These are phyloP conservation scores for Botia kubotai DNA, from an alignment of 2,797 vertebrate species.

Conservation along the genomic window DNA sequence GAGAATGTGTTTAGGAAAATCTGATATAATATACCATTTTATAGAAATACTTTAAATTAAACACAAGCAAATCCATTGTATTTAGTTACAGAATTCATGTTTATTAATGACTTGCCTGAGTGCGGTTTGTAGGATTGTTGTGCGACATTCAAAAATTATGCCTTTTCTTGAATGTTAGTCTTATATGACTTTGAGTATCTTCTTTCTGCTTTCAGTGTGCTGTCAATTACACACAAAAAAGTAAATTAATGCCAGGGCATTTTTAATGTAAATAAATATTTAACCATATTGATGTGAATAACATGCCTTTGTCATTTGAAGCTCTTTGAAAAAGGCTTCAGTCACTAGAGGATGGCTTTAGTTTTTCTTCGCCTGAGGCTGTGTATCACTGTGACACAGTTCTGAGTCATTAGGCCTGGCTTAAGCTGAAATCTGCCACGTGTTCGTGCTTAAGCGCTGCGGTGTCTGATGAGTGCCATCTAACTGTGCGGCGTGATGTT, in stretches of 20 bases:
- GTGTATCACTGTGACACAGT: slow-evolving; percentile 9
- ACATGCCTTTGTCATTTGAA: slow-evolving; percentile 20
- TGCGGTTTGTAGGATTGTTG: too few species aligned
- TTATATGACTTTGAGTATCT: neutral
- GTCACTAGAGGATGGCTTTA: slow-evolving; percentile 35
- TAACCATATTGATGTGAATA: slow-evolving; percentile 2
- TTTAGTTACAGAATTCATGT: too few species aligned
- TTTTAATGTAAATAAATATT: slow-evolving; percentile 1
- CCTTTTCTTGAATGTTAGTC: neutral
- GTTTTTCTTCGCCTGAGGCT: slow-evolving; percentile 27
- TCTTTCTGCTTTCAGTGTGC: neutral
- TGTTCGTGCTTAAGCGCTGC: slow-evolving; percentile 20
- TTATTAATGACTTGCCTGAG: too few species aligned
- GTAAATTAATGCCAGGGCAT: neutral
- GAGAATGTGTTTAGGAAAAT: too few species aligned
- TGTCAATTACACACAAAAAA: neutral
- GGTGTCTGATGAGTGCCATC: slow-evolving; percentile 27
- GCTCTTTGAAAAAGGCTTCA: slow-evolving; percentile 16
- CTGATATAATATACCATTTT: too few species aligned
- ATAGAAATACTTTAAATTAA: too few species aligned
- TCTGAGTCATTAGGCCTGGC: slow-evolving; percentile 43
- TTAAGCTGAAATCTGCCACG: slow-evolving; percentile 41
- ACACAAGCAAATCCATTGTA: too few species aligned
- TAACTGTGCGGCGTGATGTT: slow-evolving; percentile 9
- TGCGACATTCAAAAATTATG: too few species aligned